phyloP scores from a whole-genome alignment of 1,140 invertebrate genomes.

The Euschistus heros region DNA sequence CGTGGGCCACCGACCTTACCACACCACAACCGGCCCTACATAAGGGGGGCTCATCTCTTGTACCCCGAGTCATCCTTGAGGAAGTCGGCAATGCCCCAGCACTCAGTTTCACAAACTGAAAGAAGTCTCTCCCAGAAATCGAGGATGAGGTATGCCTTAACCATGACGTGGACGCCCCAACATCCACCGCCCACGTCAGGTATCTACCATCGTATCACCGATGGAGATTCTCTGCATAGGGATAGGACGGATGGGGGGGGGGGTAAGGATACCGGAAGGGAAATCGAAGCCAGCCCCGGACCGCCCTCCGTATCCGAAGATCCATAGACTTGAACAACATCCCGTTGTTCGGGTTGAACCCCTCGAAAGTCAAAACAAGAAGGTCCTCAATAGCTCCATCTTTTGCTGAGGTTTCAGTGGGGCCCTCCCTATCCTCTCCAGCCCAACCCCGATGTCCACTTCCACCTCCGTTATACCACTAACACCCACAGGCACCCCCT shows the following conservation, averaged over 20 bases:
- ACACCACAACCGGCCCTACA: not conserved
- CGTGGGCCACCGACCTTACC: not conserved
- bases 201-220: not conserved
- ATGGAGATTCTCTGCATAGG: not conserved
- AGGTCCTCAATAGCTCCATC: not conserved
- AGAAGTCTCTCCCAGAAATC: not conserved
- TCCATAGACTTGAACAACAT: not conserved
- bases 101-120: conserved; percentile 1
- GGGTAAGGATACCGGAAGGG: conserved; percentile 20
- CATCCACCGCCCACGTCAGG: not conserved
- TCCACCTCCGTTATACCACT: not conserved
- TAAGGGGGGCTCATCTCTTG: not conserved
- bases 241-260: conserved; percentile 29
- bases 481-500: not conserved
- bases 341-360: not conserved
- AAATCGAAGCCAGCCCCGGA: conserved; percentile 24
- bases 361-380: not conserved
- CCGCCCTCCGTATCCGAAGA: not conserved
- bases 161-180: not conserved
- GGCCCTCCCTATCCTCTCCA: not conserved
- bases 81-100: not conserved
- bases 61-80: not conserved
- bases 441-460: not conserved
- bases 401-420: conserved; percentile 6
- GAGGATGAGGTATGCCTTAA: not conserved